A percentile compares a stretch with the other conserved stretches of the same genome.
phyloP scores from a whole-genome alignment of 1,140 invertebrate species.

The Ctenoplectra terminalis region DNA sequence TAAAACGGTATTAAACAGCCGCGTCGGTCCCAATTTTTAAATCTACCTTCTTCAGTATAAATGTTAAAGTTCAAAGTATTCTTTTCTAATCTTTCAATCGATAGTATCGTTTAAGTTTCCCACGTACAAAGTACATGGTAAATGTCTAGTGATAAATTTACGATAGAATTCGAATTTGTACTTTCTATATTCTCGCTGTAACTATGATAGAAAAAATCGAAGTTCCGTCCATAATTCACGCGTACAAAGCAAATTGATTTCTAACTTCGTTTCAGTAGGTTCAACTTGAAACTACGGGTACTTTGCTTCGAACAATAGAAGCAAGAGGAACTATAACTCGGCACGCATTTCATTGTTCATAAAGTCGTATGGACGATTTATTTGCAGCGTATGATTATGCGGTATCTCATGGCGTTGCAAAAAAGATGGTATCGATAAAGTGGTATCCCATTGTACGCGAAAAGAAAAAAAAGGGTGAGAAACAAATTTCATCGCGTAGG shows the following conservation, averaged over 20 bases:
- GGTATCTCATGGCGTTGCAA: neutral
- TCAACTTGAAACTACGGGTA: too few relatives aligned
- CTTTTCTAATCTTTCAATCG: too few relatives aligned
- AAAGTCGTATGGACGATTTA: neutral
- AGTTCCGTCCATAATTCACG: neutral
- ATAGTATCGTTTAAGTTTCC: neutral
- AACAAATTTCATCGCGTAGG: constrained; percentile 14
- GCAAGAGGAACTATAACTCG: neutral
- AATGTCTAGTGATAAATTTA: neutral
- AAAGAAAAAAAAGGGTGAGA: neutral
- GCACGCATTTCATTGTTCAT: neutral
- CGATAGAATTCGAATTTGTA: neutral
- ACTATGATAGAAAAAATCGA: neutral
- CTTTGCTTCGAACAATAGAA: neutral
- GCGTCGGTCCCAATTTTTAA: neutral
- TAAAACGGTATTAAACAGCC: neutral
- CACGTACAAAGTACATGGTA: neutral
- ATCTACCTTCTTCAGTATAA: neutral
- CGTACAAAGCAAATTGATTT: neutral
- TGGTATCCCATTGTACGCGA: neutral
- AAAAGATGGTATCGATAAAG: constrained; percentile 21
- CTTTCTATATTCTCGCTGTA: neutral
- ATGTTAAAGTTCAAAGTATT: too few relatives aligned
- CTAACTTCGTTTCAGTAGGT: neutral
- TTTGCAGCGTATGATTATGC: neutral